Base-by-base conservation (phyloP, 2,113 vertebrate genomes). In the Panthera tigris region DNA sequence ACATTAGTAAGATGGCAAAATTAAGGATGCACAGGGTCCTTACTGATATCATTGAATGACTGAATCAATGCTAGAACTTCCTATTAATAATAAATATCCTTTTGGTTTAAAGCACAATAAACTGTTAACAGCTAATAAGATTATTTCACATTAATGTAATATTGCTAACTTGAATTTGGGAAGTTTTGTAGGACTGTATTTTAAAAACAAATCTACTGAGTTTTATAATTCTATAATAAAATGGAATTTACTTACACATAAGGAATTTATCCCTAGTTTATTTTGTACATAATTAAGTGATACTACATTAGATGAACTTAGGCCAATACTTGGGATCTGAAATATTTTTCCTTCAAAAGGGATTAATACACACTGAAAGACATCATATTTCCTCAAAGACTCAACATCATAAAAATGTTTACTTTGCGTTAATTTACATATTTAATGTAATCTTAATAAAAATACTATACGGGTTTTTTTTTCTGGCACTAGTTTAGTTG, bases 371-470 rank as follows among this genome's bases (percentile, higher is more conserved):
- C 71, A 36, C 65, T 88, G 50, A 55, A 91, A 85, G 66, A 50
- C 25, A 88, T 4, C 33, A 39, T 71, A 85, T 76, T 91, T 84
- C 50, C 84, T 94, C 69, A 91, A 83, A 94, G 48, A 83, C n/a
- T 88, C 61, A 82, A 48, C 4, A 10, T 88, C 74, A 91, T 79
- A 91, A 88, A 94, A 89, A 52, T 39, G n/a, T 79, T 79, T 73
- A 92, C 45, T 89, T 23, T 84, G 84, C 57, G 3, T 89, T 97
- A 73, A 94, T 25, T 63, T 94, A 63, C 5, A 88, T 94, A 66
- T 89, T 94, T 88, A 94, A 83, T 83, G 33, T 69, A 97, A 94
- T 79, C 27, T 45, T 45, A 81, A 94, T 71, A 91, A 81, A 94
- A 95, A 76, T 39, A 83, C 29, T 69, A 80, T 63, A 1, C 50